Evolutionary conservation across 2,888 invertebrate species (phyloP), one percentile per base, ranked within the genome.

Genomic region (Brachyptera risi): DNA sequence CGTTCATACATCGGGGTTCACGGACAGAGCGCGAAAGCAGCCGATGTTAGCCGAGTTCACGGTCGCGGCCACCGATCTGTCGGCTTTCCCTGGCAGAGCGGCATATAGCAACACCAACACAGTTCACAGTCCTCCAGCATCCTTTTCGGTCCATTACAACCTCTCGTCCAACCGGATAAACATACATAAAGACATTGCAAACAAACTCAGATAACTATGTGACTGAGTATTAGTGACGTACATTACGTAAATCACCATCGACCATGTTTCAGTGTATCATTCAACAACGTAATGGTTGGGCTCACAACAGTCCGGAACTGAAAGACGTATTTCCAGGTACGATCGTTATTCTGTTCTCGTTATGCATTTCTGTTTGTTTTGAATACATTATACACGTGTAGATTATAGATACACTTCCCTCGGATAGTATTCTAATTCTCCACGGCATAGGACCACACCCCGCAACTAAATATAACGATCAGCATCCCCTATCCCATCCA

Each of bases 231-330:
- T 23, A 21, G 21, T 57, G 47, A 47, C 47, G 47, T 49, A 27
- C 38, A 54, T n/a, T 59, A 27, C 26, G 58, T 15, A 13, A 13
- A 15, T 42, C 47, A 27, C 27, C 24, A 7, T 35, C 17, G 42
- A 49, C 44, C 73, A 89, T 89, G 89, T 89, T 89, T 78, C 89
- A 89, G 80, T 90, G 89, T 76, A 88, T 89, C 71, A 88, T 88
- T 73, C 88, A 88, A 78, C 88, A 87, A 78, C 83, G 83, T 72
- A 85, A 84, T 74, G 87, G 87, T 73, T 88, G 88, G 87, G 84
- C 84, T 72, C 82, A 84, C 75, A 83, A 84, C 71, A 84, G 82
- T 72, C 85, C 86, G 67, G 86, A 88, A 75, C 82, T 83, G 73
- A 83, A 83, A 74, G 84, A 85, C 74, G 85, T 86, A 26, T 86